Conservation (phyloP, 2,113 vertebrate genomes). For the Oryzias woworae region DNA sequence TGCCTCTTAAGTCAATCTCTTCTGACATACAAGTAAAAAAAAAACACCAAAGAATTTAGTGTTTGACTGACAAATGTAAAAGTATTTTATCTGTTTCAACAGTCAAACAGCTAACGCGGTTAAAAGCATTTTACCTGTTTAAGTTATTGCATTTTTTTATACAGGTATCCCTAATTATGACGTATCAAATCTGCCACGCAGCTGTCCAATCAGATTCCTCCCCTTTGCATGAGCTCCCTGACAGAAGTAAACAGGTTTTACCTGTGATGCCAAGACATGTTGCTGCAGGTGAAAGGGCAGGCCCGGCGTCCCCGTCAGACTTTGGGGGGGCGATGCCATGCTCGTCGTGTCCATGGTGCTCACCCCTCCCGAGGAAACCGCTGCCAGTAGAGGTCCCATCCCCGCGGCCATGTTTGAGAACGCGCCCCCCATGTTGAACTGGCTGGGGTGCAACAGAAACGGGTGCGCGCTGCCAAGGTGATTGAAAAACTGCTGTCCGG, state of each 20-base stretch:
- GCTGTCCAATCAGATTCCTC: neutral
- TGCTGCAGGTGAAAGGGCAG: conserved; percentile 97
- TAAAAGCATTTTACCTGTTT: too few relatives aligned
- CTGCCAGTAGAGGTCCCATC: conserved; percentile 91
- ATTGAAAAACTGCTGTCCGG: conserved; percentile 94
- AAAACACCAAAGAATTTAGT: neutral
- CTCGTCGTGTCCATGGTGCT: conserved; percentile 85
- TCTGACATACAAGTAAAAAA: conserved; percentile 1
- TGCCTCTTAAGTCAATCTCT: neutral
- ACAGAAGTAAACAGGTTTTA: conserved; percentile 70
- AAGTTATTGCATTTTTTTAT: neutral
- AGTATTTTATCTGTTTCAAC: neutral
- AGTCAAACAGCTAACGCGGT: too few relatives aligned
- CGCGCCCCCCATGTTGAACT: conserved; percentile 94
- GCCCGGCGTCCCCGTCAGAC: conserved; percentile 83
- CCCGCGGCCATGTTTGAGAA: conserved; percentile 95
- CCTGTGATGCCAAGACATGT: conserved; percentile 96
- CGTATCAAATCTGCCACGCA: conserved; percentile 1
- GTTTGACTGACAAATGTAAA: neutral
- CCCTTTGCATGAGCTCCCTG: neutral
- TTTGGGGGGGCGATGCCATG: conserved; percentile 87
- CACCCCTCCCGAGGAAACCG: conserved; percentile 87
- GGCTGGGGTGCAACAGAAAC: conserved; percentile 91
- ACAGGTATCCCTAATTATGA: neutral
- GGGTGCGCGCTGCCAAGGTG: conserved; percentile 88